Evolutionary conservation across 1,140 invertebrate genomes (phyloP).

Genomic region (Tachypleus tridentatus): DNA sequence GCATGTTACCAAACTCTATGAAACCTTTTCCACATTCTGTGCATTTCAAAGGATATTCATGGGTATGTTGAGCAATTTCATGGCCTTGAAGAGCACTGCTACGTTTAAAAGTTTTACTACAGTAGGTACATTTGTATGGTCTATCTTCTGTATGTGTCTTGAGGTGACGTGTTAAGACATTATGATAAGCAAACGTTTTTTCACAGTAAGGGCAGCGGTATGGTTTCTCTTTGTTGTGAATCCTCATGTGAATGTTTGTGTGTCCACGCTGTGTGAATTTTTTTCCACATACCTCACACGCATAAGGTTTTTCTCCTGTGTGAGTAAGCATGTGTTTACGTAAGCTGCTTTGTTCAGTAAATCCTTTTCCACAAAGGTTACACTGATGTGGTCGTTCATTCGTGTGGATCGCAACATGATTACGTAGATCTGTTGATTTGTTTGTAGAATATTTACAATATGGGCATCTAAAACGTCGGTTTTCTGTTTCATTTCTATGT

Average conservation of each 20-base stretch:
- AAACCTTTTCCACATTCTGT: slow-evolving; percentile 90
- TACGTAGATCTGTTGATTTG: background rate
- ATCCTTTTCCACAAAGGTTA: slow-evolving; percentile 1
- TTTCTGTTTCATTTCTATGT: too few relatives aligned
- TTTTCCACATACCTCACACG: slow-evolving; percentile 4
- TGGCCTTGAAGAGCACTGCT: slow-evolving; percentile 5
- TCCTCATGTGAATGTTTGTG: slow-evolving; percentile 29
- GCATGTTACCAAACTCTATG: slow-evolving; percentile 67
- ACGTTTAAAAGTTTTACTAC: too few relatives aligned
- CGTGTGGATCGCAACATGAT: slow-evolving; percentile 1
- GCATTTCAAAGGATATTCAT: slow-evolving; percentile 95
- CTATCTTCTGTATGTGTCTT: too few relatives aligned
- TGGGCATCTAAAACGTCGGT: too few relatives aligned
- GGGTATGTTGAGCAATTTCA: too few relatives aligned
- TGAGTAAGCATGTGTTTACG: slow-evolving; percentile 2
- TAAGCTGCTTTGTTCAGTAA: background rate
- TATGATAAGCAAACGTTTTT: slow-evolving; percentile 18
- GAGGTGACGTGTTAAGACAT: background rate
- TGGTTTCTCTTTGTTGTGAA: slow-evolving; percentile 36
- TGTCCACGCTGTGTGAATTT: slow-evolving; percentile 31
- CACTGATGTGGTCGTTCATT: background rate
- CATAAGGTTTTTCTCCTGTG: slow-evolving; percentile 6
- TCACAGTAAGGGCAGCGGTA: slow-evolving; percentile 35
- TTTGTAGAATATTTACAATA: too few relatives aligned
- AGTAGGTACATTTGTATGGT: too few relatives aligned